Base-by-base conservation (phyloP, 2,113 vertebrate species). In the Ascaphus truei region DNA sequence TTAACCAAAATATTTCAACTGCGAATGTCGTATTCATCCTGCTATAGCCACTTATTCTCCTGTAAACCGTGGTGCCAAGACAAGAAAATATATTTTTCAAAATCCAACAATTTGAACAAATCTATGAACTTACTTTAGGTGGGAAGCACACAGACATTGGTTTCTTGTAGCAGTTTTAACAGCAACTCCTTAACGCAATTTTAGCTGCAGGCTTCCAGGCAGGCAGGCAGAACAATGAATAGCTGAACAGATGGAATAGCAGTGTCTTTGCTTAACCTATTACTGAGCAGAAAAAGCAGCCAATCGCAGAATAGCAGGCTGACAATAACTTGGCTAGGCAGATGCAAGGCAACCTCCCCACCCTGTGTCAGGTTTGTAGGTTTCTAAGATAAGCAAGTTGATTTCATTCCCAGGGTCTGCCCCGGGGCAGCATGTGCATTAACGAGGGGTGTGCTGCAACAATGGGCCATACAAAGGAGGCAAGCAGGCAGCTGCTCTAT, bases 401-500 rank as follows among this genome's bases (percentile, higher is more conserved):
- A 90, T 92, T 91, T 90, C 90, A 91, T 89, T 89, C 89, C 84
- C 87, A 78, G 88, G 91, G 88, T 81, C 90, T 90, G 91, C 92
- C 93, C 91, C 69, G 79, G 90, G 92, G n/a, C 92, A 88, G 92
- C 90, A 83, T 87, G 92, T 95, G 92, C 91, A 94, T 95, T 93
- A 94, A 91, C 76, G 73, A 93, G 90, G 92, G 93, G 85, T 87
- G 91, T 87, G 90, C 74, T 69, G 79, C 85, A 92, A 98, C 95
- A 98, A 98, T 95, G 88, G 89, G 81, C 80, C 68, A 80, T 88
- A 95, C 94, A 98, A 98, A 94, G 87, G 90, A 73, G 85, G 85
- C 91, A 81, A 88, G 89, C 80, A 92, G 93, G 95, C 95, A 98
- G 96, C 96, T 98, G 96, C 92, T 94, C 85, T 74, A 81, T 84